phyloP scores from a whole-genome alignment of 2,797 vertebrate genomes.

The Anabacerthia variegaticeps region DNA sequence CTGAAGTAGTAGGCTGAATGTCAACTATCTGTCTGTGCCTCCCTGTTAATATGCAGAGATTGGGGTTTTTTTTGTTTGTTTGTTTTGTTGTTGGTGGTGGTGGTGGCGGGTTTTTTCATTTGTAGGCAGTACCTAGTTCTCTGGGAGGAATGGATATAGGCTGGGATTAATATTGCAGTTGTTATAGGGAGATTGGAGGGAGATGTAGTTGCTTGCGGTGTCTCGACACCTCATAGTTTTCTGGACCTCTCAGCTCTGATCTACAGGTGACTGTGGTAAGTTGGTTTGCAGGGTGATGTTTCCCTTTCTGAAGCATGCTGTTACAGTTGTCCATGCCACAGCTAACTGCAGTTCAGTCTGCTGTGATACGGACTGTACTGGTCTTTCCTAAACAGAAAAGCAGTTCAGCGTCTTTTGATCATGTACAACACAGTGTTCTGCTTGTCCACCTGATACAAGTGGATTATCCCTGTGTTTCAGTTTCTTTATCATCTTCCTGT shows the following conservation, averaged over 20 bases:
- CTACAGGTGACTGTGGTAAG: neutral
- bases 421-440: neutral
- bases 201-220: neutral
- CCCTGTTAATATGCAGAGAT: neutral
- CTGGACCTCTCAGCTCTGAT: neutral
- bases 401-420: neutral
- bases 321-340: neutral
- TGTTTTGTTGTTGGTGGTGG: too few species aligned
- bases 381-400: neutral
- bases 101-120: neutral
- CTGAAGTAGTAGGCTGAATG: neutral
- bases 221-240: neutral
- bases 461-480: neutral
- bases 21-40: neutral
- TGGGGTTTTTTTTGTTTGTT: neutral
- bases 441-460: neutral
- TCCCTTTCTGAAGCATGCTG: neutral
- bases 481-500: neutral
- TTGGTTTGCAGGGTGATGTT: neutral
- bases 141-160: neutral
- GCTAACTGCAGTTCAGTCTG: neutral
- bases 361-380: neutral
- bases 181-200: neutral
- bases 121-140: neutral
- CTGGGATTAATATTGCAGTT: neutral